Percentiles rank a stretch among this genome's conserved stretches.
Evolutionary conservation across 2,797 vertebrate species (phyloP).

Genomic region (Gobionotothen gibberifrons): DNA sequence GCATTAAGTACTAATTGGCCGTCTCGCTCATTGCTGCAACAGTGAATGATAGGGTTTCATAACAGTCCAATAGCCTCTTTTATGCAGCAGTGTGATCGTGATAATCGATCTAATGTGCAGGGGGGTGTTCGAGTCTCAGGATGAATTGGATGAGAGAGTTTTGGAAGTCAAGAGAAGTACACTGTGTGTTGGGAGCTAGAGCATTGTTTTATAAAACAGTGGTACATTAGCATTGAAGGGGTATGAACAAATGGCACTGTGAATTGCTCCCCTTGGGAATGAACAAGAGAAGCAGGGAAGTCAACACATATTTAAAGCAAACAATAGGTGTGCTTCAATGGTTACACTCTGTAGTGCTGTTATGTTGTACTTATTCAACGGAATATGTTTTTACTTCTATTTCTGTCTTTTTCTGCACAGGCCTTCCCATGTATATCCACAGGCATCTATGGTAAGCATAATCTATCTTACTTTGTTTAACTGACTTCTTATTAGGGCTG

Average conservation of each 20-base stretch:
- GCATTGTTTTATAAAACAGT: conserved; percentile 13
- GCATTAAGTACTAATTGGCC: conserved; percentile 34
- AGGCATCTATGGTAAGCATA: conserved; percentile 96
- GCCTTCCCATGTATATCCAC: conserved; percentile 99
- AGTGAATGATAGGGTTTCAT: conserved; percentile 25
- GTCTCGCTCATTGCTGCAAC: conserved; percentile 4
- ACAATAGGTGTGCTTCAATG: conserved; percentile 4
- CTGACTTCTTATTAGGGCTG: background rate
- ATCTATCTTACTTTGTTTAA: background rate
- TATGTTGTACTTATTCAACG: conserved; percentile 4
- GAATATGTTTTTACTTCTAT: conserved; percentile 43
- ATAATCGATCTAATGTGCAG: conserved; percentile 21
- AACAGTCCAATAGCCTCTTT: conserved; percentile 20
- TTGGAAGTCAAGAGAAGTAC: conserved; percentile 24
- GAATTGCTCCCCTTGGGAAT: conserved; percentile 50
- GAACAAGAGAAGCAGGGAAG: conserved; percentile 25
- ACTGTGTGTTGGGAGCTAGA: background rate
- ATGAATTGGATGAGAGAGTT: conserved; percentile 11
- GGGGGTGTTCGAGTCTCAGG: background rate
- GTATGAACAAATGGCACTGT: conserved; percentile 28
- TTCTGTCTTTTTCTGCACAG: conserved; percentile 82
- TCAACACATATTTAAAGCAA: conserved; percentile 39
- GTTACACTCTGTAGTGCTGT: conserved; percentile 11
- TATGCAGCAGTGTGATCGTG: conserved; percentile 11
- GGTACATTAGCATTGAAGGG: conserved; percentile 40